Evolutionary conservation across 2,797 vertebrate species (phyloP).

Genomic region (Oreochromis grahami): DNA sequence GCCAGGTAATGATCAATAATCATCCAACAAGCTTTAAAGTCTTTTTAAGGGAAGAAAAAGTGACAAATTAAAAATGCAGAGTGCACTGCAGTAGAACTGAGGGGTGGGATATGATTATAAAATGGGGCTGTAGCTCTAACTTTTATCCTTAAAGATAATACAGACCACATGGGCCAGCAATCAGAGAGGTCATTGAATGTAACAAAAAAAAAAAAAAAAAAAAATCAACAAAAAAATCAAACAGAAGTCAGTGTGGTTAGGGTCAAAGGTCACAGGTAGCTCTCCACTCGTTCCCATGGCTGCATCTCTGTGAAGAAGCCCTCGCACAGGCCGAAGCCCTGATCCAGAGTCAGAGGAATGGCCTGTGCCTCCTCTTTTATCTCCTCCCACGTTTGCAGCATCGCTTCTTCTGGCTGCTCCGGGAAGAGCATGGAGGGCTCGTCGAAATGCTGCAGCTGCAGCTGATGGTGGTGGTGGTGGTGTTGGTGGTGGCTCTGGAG

Average conservation of each 20-base stretch:
- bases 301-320: constrained; percentile 82
- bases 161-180: background rate
- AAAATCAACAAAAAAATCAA: background rate
- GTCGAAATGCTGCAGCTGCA: constrained; percentile 64
- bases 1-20: background rate
- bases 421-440: constrained; percentile 72
- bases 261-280: constrained; percentile 70
- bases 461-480: background rate
- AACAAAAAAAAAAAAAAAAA: background rate
- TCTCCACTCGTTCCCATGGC: constrained; percentile 78
- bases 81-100: background rate
- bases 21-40: background rate
- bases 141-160: background rate
- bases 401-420: constrained; percentile 64
- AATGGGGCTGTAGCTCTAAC: background rate
- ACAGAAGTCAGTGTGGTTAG: background rate
- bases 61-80: background rate
- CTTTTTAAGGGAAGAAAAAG: background rate
- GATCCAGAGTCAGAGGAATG: constrained; percentile 76
- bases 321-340: constrained; percentile 76
- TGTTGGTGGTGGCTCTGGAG: constrained; percentile 51
- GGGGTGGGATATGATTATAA: background rate
- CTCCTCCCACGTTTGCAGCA: constrained; percentile 80
- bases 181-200: background rate
- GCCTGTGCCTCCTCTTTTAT: constrained; percentile 78